Conservation (phyloP, 2,888 invertebrate genomes). For the Cynaeus angustus region DNA sequence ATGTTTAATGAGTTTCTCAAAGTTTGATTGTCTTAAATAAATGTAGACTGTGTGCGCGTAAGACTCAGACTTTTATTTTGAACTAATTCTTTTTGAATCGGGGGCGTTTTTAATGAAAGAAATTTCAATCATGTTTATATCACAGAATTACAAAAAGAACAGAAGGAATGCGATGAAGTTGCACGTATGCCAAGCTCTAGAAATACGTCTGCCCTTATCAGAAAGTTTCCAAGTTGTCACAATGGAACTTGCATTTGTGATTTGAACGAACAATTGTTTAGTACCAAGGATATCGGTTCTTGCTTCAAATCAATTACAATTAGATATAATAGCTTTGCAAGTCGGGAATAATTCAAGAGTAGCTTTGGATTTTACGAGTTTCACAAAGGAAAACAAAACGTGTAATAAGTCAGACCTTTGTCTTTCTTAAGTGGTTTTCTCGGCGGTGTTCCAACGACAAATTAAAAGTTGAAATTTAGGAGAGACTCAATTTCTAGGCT, state of each 20-base stretch:
- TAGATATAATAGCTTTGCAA: constrained; percentile 55
- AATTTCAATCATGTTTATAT: neutral
- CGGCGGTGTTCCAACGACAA: constrained; percentile 34
- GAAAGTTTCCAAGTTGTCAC: constrained; percentile 63
- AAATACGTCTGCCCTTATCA: constrained; percentile 60
- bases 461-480: constrained; percentile 48
- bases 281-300: constrained; percentile 52
- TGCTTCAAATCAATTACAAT: constrained; percentile 59
- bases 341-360: constrained; percentile 49
- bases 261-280: constrained; percentile 55
- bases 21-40: constrained; percentile 30
- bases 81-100: constrained; percentile 1
- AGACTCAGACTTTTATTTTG: neutral
- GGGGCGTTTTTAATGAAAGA: neutral
- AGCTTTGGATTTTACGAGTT: constrained; percentile 34
- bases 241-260: constrained; percentile 58
- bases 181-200: constrained; percentile 50
- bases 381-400: constrained; percentile 51
- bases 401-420: constrained; percentile 51
- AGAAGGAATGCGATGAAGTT: constrained; percentile 26
- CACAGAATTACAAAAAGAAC: neutral
- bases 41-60: constrained; percentile 14
- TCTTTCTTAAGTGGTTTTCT: constrained; percentile 49
- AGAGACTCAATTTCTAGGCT: constrained; percentile 36
- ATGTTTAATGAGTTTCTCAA: constrained; percentile 37